Conservation (phyloP, 2,113 vertebrate species). For the Cynocephalus volans region DNA sequence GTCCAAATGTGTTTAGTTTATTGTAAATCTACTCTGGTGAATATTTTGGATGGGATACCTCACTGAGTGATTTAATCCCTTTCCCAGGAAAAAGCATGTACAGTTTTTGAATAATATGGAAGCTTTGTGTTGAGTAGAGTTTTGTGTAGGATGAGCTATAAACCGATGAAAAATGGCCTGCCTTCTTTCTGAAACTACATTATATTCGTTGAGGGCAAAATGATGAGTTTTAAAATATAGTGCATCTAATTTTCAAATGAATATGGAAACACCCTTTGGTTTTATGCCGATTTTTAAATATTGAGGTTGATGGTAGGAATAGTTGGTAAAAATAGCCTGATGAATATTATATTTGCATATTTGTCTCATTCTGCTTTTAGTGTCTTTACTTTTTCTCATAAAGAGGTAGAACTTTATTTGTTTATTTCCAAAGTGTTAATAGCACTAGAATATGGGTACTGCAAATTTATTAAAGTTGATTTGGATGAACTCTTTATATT, state of each 20-base stretch:
- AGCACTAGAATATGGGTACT: constrained; percentile 9
- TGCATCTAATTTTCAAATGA: constrained; percentile 69
- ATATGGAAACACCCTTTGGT: constrained; percentile 64
- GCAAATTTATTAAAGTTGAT: constrained; percentile 53
- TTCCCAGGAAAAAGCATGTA: constrained; percentile 53
- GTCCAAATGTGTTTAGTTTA: constrained; percentile 82
- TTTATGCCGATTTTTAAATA: constrained; percentile 75
- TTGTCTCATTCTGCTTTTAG: constrained; percentile 45
- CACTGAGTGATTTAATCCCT: constrained; percentile 78
- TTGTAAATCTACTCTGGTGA: constrained; percentile 79
- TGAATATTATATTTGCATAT: constrained; percentile 3
- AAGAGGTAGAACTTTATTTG: background rate
- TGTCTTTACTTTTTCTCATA: constrained; percentile 52
- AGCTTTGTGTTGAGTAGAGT: constrained; percentile 60
- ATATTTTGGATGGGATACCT: constrained; percentile 57
- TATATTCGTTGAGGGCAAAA: constrained; percentile 53
- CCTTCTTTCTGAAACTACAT: constrained; percentile 64
- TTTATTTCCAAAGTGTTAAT: constrained; percentile 41
- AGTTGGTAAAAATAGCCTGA: constrained; percentile 11
- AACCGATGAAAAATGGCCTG: constrained; percentile 74
- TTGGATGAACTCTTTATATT: constrained; percentile 40
- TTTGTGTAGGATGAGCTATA: constrained; percentile 67
- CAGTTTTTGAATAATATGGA: constrained; percentile 70
- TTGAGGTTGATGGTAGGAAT: constrained; percentile 56
- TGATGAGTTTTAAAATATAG: constrained; percentile 61